A percentile compares a stretch with the other conserved stretches of the same genome.
Conservation (phyloP, 1,140 invertebrate species). For the Brachionus rubens region DNA sequence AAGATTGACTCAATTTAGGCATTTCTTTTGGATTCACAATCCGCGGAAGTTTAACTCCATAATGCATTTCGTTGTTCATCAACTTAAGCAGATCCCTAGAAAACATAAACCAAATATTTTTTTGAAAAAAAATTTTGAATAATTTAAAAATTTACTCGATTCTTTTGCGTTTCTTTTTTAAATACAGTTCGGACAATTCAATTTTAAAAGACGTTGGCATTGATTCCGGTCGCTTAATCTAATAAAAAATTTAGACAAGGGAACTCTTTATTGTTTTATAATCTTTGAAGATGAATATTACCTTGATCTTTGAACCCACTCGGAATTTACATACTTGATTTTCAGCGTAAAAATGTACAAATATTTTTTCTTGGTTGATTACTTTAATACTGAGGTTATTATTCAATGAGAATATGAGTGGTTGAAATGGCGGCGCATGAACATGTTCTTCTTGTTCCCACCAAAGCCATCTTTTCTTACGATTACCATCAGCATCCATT, state of each 20-base stretch:
- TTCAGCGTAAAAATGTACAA: slow-evolving; percentile 52
- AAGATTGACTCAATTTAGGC: not conserved
- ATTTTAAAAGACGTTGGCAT: slow-evolving; percentile 14
- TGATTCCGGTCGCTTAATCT: not conserved
- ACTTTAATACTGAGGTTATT: slow-evolving; percentile 52
- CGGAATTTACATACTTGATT: slow-evolving; percentile 55
- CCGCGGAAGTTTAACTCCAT: slow-evolving; percentile 1
- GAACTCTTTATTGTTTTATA: too few relatives aligned
- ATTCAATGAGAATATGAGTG: slow-evolving; percentile 55
- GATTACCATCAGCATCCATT: slow-evolving; percentile 51
- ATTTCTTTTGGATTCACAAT: not conserved
- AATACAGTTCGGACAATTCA: not conserved
- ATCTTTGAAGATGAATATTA: too few relatives aligned
- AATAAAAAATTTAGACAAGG: too few relatives aligned
- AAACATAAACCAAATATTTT: not conserved
- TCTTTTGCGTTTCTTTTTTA: slow-evolving; percentile 9
- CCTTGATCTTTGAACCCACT: slow-evolving; percentile 57
- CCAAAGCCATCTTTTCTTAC: slow-evolving; percentile 55
- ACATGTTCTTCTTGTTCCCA: slow-evolving; percentile 50
- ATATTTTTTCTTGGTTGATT: slow-evolving; percentile 55
- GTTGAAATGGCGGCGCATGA: slow-evolving; percentile 59
- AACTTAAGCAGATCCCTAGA: not conserved
- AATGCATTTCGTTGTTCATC: not conserved
- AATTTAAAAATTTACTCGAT: not conserved
- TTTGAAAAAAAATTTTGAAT: not conserved